Percentiles rank a stretch among this genome's conserved stretches.
phyloP scores from a whole-genome alignment of 1,140 invertebrate species.

The Zaprionus capensis region DNA sequence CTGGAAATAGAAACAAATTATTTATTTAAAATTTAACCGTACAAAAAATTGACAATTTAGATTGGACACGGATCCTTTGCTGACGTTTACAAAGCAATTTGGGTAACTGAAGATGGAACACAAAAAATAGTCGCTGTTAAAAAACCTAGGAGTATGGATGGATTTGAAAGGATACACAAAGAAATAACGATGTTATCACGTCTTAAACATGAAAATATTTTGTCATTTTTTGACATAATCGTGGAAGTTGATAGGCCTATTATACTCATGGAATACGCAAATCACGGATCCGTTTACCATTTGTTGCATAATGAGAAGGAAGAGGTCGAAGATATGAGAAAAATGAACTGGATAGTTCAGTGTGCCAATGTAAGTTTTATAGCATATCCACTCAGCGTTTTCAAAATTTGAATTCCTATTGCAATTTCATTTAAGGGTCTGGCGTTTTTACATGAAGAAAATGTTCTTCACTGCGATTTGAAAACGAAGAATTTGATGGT shows the following conservation, averaged over 20 bases:
- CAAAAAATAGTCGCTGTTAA: not conserved
- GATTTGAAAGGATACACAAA: not conserved
- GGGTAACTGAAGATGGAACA: not conserved
- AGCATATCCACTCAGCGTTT: not conserved
- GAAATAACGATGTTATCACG: not conserved
- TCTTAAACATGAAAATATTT: conserved; percentile 1
- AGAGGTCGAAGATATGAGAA: no score
- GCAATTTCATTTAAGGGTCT: conserved; percentile 5
- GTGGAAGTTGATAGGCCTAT: not conserved
- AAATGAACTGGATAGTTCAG: not conserved
- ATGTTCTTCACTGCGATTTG: not conserved
- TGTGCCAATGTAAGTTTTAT: not conserved
- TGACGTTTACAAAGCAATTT: not conserved
- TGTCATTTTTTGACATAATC: not conserved
- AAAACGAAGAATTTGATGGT: conserved; percentile 9
- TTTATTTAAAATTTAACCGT: no score
- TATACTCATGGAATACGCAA: conserved; percentile 7
- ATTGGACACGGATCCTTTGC: not conserved
- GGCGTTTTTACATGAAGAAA: conserved; percentile 1
- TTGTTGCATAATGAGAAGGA: not conserved
- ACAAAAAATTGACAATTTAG: not conserved
- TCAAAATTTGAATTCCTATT: not conserved
- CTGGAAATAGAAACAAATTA: no score
- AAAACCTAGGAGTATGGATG: not conserved
- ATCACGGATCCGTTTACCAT: not conserved